These are phyloP conservation scores for Drosophila kanapiae DNA, from an alignment of 1,140 invertebrate genomes.

Conservation along the genomic window DNA sequence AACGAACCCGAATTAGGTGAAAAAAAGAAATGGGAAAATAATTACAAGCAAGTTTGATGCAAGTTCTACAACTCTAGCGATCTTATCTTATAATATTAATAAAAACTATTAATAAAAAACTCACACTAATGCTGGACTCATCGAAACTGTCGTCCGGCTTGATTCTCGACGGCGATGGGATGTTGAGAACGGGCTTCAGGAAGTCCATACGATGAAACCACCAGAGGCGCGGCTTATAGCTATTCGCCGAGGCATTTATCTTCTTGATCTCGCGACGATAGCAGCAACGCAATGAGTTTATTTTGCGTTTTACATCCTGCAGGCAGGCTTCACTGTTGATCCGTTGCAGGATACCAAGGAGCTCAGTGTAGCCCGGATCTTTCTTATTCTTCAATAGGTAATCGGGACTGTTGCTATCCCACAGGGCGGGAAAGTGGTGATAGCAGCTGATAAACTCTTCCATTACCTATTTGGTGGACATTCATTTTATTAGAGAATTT, in stretches of 20 bases:
- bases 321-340: slow-evolving; percentile 49
- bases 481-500: no score
- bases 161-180: slow-evolving; percentile 15
- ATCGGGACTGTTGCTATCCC: slow-evolving; percentile 53
- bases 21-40: not conserved
- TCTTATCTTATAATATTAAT: no score
- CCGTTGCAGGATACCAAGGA: slow-evolving; percentile 56
- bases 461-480: slow-evolving; percentile 42
- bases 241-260: slow-evolving; percentile 35
- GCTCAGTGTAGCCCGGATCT: slow-evolving; percentile 60
- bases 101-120: no score
- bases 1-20: not conserved
- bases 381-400: slow-evolving; percentile 68
- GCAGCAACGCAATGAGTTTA: slow-evolving; percentile 67
- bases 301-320: slow-evolving; percentile 67
- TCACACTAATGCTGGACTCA: slow-evolving; percentile 54
- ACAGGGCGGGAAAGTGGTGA: slow-evolving; percentile 58
- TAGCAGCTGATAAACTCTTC: slow-evolving; percentile 73
- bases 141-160: slow-evolving; percentile 62
- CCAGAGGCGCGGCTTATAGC: slow-evolving; percentile 67
- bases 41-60: not conserved
- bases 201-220: slow-evolving; percentile 69
- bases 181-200: slow-evolving; percentile 61
- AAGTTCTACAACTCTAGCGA: not conserved
- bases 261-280: slow-evolving; percentile 66